A percentile compares a stretch with the other conserved stretches of the same genome.
Conservation (phyloP, 2,797 vertebrate species). For the Podarcis lilfordi region DNA sequence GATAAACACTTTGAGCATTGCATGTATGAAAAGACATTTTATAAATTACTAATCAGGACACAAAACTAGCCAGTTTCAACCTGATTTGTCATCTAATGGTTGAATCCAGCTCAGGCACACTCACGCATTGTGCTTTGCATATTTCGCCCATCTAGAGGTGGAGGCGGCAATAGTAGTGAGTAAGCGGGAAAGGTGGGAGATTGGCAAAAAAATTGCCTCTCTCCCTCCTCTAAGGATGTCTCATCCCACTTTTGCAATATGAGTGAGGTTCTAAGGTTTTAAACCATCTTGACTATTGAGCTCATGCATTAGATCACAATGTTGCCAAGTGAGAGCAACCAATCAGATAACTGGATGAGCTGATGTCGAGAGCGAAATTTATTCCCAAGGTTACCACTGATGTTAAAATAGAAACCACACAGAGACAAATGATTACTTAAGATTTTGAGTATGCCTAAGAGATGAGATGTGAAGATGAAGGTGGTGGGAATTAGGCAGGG, state of each 20-base stretch:
- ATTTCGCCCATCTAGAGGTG: not conserved
- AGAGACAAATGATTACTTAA: not conserved
- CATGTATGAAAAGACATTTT: not conserved
- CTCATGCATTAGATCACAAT: not conserved
- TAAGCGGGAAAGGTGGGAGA: not conserved
- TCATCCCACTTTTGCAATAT: not conserved
- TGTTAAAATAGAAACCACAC: not conserved
- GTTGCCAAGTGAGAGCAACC: not conserved
- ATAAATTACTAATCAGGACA: constrained; percentile 5
- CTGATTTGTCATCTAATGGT: no score
- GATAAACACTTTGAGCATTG: constrained; percentile 22
- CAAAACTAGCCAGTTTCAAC: constrained; percentile 11
- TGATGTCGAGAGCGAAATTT: not conserved
- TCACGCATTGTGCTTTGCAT: not conserved
- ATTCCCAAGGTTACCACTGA: not conserved
- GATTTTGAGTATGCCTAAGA: not conserved
- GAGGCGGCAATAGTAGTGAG: not conserved
- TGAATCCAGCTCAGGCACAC: no score
- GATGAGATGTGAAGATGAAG: not conserved
- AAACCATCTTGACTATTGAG: not conserved
- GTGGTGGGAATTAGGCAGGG: not conserved
- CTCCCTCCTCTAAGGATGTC: no score
- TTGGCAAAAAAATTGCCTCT: no score
- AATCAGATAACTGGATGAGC: not conserved
- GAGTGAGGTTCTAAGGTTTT: not conserved